Evolutionary conservation across 1,140 invertebrate species (phyloP).

Genomic region (Saccostrea glomerata): DNA sequence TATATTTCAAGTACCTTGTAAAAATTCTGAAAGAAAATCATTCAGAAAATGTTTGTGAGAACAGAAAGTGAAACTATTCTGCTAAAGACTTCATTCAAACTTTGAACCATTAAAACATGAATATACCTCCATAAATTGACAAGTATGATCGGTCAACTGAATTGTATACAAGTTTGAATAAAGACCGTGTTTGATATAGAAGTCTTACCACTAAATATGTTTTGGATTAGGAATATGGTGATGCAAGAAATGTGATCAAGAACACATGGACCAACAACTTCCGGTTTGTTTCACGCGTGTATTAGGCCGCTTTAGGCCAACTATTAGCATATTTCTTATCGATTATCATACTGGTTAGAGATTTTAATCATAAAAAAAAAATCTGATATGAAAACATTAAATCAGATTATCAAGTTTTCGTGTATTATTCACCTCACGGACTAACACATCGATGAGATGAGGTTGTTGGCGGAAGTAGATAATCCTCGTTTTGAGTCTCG

Average conservation of each 20-base stretch:
- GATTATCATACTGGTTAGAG: too few relatives aligned
- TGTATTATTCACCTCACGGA: too few relatives aligned
- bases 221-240: background rate
- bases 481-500: slow-evolving; percentile 21
- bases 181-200: background rate
- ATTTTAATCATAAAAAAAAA: too few relatives aligned
- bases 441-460: background rate
- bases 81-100: background rate
- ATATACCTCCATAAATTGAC: background rate
- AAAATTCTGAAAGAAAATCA: too few relatives aligned
- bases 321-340: too few relatives aligned
- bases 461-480: background rate
- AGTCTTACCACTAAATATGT: background rate
- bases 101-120: background rate
- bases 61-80: slow-evolving; percentile 28
- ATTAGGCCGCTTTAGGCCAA: background rate
- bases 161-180: background rate
- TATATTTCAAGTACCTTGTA: too few relatives aligned
- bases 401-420: too few relatives aligned
- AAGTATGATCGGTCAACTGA: background rate
- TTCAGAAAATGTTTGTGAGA: background rate
- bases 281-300: slow-evolving; percentile 4
- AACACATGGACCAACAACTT: slow-evolving; percentile 14
- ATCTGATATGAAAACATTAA: too few relatives aligned
- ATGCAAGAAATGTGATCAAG: background rate